Evolutionary conservation across 2,113 vertebrate genomes (phyloP), one percentile per base, ranked within the genome.

Genomic region (Toxotes chatareus): DNA sequence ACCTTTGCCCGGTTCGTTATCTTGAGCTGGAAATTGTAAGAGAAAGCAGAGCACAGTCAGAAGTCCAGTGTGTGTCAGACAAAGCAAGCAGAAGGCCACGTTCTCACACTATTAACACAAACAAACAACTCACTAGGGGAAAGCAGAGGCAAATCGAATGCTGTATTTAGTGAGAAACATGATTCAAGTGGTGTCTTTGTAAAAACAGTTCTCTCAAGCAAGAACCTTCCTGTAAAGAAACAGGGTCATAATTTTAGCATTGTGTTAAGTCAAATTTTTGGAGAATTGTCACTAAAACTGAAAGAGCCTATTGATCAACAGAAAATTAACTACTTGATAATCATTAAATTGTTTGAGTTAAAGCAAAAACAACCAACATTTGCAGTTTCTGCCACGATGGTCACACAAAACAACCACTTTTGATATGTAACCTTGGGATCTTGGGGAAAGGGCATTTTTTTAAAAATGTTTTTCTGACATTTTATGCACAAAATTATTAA

Each of bases 1-100:
- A 82, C 64, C 49, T 75, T 66, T 56, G 42, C 42, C 61, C 6
- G 1, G 56, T 61, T 86, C 46, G 38, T 79, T 73, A 78, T 62
- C 68, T 64, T 65, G n/a, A 47, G 32, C 27, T 27, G 19, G 34
- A 80, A 70, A 78, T 55, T 62, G 23, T 16, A 27, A 40, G 70
- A n/a, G 49, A 79, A 78, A 61, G 49, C 16, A 23, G 2, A 42
- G 66, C 56, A 1, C 3, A 1, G 56, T 66, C 27, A 53, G 51
- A 77, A 60, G 57, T 44, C 23, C 66, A 12, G 27, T 7, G 46
- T 56, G 27, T 49, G 27, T 49, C 49, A 76, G 51, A 80, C 38
- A 59, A 55, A 60, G 42, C 55, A 16, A 27, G 68, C 17, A n/a
- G 53, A 66, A 84, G 59, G 63, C 64, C 57, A 67, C 1, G 8